Evolutionary conservation across 2,797 vertebrate genomes (phyloP), one percentile per base, ranked within the genome.

Genomic region (Tenualosa thibaudeaui): DNA sequence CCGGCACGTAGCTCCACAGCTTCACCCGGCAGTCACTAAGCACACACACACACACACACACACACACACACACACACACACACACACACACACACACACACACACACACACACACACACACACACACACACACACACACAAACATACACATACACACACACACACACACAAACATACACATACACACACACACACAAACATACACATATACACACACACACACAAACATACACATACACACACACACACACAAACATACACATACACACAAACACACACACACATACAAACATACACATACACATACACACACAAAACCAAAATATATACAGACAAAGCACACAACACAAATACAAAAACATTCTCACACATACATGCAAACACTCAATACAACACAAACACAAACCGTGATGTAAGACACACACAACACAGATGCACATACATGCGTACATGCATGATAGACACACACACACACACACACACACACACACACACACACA

Each of bases 21-120:
- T 99, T 99, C 95, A 99, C 98, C 93, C 98, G 96, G 96, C 98
- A 98, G 96, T 99, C 98, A 90, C 98, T 99, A 96, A 81, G 90
- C 92, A 78, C 78, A 81, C 58, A 62, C 60, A 65, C 83, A 54
- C 68, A 26, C 24, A 65, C 7, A 65, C 5, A 24, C n/a, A 24
- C 60, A 65, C n/a, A 65, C 60, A 62, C n/a, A 65, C 19, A 65
- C n/a, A 62, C 22, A 62, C 9, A 24, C n/a, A 24, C 24, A 26
- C 7, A 56, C 53, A 50, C 49, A 5, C 68, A 26, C 24, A 65
- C 7, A 65, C 5, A 24, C n/a, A 24, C 60, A 65, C n/a, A 65
- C 60, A 62, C n/a, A 65, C 19, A 65, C n/a, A 62, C 22, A 62
- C 9, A 24, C n/a, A 24, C 24, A 26, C 92, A 78, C 78, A 81